Base-by-base conservation (phyloP, 1,140 invertebrate species). In the Palaemon carinicauda region DNA sequence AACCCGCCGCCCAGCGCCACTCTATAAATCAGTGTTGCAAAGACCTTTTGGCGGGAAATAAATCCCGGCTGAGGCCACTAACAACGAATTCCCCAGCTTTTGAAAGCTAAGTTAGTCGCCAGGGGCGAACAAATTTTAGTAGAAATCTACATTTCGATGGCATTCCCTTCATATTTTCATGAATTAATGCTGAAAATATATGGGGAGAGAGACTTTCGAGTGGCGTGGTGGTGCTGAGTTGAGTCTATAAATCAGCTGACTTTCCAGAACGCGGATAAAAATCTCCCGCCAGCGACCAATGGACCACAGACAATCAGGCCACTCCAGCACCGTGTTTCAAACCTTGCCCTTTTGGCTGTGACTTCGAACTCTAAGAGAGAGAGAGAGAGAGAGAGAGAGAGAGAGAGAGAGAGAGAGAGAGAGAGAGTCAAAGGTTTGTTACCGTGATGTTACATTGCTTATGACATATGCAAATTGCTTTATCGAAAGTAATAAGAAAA, bases 231-330 rank as follows among this genome's bases (percentile, higher is more conserved):
- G 78, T 54, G 78, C 78, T 80, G 78, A 56, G 78, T 80, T 54
- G 53, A 80, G 78, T 80, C 78, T 80, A 80, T 80, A 80, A 80
- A 80, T 80, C 78, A 80, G 54, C 78, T 33, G 53, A 33, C 53
- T 65, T 80, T 54, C 78, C 78, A 60, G 53, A 17, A 19, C 54
- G 24, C 78, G 78, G 78, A 80, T 80, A 80, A 80, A 80, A 80
- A 80, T 80, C 78, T 80, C 78, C 78, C 78, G 78, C 78, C 78
- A 80, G 78, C 78, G 50, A n/a, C 53, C 78, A 80, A 80, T 80
- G 78, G 54, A 65, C 53, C 78, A 31, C 53, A 60, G 78, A 80
- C 78, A 80, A 80, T 80, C 78, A 80, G 24, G 54, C 29, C 78
- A 80, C 78, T 80, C 56, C 78, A 80, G 31, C 78, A 27, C 77